These are phyloP conservation scores for Chamaetylas fuelleborni DNA, from an alignment of 2,113 vertebrate species.

Conservation along the genomic window DNA sequence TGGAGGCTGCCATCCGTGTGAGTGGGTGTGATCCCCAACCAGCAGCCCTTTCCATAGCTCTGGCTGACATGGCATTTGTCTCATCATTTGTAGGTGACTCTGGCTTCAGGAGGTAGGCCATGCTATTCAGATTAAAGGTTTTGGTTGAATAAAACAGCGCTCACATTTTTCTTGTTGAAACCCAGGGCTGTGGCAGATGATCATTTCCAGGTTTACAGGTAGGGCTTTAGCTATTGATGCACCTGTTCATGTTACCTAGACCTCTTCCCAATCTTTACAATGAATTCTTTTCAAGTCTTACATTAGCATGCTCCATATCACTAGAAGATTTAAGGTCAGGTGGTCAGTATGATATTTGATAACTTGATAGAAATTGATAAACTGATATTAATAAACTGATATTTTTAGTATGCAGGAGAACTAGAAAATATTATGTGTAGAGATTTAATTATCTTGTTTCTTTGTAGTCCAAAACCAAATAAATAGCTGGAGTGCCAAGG, in stretches of 20 bases:
- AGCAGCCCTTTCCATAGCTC: neutral
- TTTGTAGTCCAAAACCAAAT: neutral
- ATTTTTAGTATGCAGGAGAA: neutral
- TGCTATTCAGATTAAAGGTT: neutral
- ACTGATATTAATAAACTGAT: neutral
- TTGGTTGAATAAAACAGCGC: neutral
- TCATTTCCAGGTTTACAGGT: neutral
- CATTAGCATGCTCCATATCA: neutral
- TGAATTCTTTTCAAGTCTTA: neutral
- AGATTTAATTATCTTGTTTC: neutral
- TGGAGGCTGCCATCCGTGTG: rapidly evolving
- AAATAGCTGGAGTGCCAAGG: neutral
- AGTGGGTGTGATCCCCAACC: neutral
- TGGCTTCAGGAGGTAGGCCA: neutral
- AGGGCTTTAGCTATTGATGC: neutral
- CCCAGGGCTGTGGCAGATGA: neutral
- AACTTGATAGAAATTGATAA: neutral
- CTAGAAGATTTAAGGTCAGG: neutral
- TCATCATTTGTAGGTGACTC: neutral
- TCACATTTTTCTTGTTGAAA: neutral
- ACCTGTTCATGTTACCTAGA: neutral
- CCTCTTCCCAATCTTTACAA: rapidly evolving
- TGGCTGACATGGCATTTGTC: neutral
- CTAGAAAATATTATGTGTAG: neutral
- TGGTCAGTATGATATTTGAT: neutral